Percentiles rank a stretch among this genome's conserved stretches.
phyloP scores from a whole-genome alignment of 2,888 invertebrate species.

The Drosophila dives region DNA sequence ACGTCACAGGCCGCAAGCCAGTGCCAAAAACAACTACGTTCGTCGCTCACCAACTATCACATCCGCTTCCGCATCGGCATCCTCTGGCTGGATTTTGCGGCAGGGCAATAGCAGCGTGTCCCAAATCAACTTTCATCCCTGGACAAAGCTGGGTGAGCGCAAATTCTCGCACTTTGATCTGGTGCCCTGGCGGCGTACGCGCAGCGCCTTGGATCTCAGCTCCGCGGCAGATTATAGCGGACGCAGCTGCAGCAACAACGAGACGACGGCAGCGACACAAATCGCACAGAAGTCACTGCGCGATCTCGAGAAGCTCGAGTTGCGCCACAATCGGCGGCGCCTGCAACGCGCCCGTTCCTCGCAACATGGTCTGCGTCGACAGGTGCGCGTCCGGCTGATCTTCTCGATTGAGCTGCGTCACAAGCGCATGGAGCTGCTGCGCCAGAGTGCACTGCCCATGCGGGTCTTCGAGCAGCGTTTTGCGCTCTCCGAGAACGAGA shows the following conservation, averaged over 20 bases:
- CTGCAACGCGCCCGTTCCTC: conserved; percentile 82
- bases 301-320: conserved; percentile 80
- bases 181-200: conserved; percentile 83
- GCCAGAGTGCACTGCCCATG: conserved; percentile 75
- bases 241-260: conserved; percentile 15
- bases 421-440: conserved; percentile 83
- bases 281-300: conserved; percentile 67
- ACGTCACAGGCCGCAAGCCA: conserved; percentile 70
- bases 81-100: conserved; percentile 83
- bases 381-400: conserved; percentile 89
- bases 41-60: conserved; percentile 5
- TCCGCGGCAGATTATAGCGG: conserved; percentile 76
- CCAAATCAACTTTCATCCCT: conserved; percentile 83
- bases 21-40: conserved; percentile 78
- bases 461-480: conserved; percentile 81
- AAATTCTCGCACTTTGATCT: conserved; percentile 84
- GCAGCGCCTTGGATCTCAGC: conserved; percentile 75
- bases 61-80: not conserved
- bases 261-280: conserved; percentile 10
- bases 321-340: conserved; percentile 81
- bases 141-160: conserved; percentile 66
- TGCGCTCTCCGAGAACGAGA: conserved; percentile 70
- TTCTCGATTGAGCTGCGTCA: conserved; percentile 88
- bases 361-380: conserved; percentile 83
- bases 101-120: conserved; percentile 69